phyloP scores from a whole-genome alignment of 2,797 vertebrate species.

The Dallia pectoralis region DNA sequence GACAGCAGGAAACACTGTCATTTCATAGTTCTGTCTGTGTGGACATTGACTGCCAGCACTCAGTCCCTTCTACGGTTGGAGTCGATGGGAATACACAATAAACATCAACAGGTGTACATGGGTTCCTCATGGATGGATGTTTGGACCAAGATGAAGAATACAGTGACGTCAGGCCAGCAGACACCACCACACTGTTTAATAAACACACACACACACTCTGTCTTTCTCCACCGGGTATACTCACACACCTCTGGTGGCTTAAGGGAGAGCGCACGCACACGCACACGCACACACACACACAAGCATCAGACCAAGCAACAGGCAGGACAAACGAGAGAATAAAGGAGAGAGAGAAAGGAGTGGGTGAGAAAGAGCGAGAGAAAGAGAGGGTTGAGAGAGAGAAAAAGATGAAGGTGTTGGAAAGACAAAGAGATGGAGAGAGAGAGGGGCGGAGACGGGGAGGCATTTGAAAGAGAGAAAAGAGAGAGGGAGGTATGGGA shows the following conservation, averaged over 20 bases:
- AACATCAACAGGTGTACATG: too few relatives aligned
- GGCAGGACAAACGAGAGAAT: conserved; percentile 33
- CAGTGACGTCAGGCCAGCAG: neutral
- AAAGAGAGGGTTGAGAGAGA: neutral
- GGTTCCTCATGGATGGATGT: too few relatives aligned
- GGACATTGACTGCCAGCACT: conserved; percentile 53
- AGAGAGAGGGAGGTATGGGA: conserved; percentile 31
- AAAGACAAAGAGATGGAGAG: neutral
- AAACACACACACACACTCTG: conserved; percentile 5
- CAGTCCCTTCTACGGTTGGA: conserved; percentile 36
- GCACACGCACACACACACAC: conserved; percentile 16
- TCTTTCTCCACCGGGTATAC: conserved; percentile 23
- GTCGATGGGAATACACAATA: neutral
- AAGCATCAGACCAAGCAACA: conserved; percentile 51
- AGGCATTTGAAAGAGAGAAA: too few relatives aligned
- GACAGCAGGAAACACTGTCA: conserved; percentile 70
- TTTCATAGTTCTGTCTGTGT: conserved; percentile 48
- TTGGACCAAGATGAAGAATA: neutral
- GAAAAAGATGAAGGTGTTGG: neutral
- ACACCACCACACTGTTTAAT: neutral
- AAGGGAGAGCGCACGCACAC: conserved; percentile 11
- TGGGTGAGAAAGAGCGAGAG: conserved; percentile 8
- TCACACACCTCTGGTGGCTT: conserved; percentile 44
- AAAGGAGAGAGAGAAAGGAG: neutral
- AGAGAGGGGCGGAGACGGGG: neutral